Evolutionary conservation across 2,113 vertebrate species (phyloP), one percentile per base, ranked within the genome.

Genomic region (Coregonus clupeaformis): DNA sequence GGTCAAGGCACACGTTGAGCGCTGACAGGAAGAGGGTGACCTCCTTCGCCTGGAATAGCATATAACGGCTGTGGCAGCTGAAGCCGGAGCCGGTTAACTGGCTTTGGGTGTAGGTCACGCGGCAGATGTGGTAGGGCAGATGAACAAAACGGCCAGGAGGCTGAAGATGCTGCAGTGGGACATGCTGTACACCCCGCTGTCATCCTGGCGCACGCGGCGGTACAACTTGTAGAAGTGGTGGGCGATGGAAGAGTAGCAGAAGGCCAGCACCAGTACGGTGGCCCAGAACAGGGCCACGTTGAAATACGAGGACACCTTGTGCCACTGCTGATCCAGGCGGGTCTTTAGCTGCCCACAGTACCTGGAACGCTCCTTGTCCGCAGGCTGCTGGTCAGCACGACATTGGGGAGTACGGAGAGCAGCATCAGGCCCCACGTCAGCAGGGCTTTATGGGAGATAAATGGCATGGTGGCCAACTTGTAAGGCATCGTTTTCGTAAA

Each of bases 131-230:
- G 65, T 98, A 99, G 0, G 98, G 98, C 1, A 99, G 20, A 96
- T 0, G 1, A 94, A 81, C 78, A 98, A 98, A 0, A 98, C 97
- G 0, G 90, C 72, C 92, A 98, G 90, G 55, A 98, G 91, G 81
- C 91, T 96, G 86, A 96, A 94, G 77, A 99, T 98, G 25, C 98
- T 98, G 22, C 95, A 94, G 62, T 91, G 94, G 6, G 91, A 96
- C 84, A 93, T 95, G 16, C 88, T 94, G 68, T 90, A 92, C 65
- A 91, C 85, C 0, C n/a, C 13, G 0, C 79, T 84, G 13, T 89
- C 92, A 36, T 76, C 90, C 25, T 64, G 90, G 22, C 78, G 82
- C 68, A 95, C 93, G 0, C 92, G 95, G 0, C 86, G 90, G 63
- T 95, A 93, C 0, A 96, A 96, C 72, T 77, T 90, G 55, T 94